Evolutionary conservation across 2,888 invertebrate genomes (phyloP), one percentile per base, ranked within the genome.

Genomic region (Drosophila niveifrons): DNA sequence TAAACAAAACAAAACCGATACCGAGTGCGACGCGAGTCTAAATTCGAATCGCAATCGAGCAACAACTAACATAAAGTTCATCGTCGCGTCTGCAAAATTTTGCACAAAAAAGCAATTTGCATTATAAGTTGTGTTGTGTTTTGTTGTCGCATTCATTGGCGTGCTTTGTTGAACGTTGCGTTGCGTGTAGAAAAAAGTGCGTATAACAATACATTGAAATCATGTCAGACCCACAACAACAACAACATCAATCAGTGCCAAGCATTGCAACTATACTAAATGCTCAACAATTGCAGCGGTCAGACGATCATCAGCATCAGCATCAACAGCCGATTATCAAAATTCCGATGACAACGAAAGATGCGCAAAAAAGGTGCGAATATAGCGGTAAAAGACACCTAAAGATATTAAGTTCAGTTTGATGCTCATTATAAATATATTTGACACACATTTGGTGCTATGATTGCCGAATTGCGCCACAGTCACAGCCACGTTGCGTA

Each of bases 301-400:
- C 31, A 10, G 71, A 71, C 15, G 66, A 65, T 6, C 55, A 44
- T 9, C 51, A 52, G 2, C 50, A 50, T 17, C 56, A 41, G 8
- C 75, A 31, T 4, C 52, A 55, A 9, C 58, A 53, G 31, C 15
- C 36, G 17, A 17, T 41, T 29, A 66, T 43, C 31, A 77, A 77
- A 66, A 41, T 62, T 13, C 53, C 61, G 46, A 51, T 55, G 66
- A 80, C 41, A 41, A 59, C 63, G 29, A 73, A 75, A 50, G 55
- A 62, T 56, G 44, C 34, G 53, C 50, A 52, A 17, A 76, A 70
- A 67, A 82, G 82, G 82, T 82, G 83, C 74, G 83, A 47, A 63
- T 56, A 61, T 50, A 61, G 34, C 55, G 53, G 15, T 72, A 52
- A 53, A 61, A 61, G 44, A 57, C 44, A 44, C 31, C 29, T 7